These are phyloP conservation scores for Pyrocoelia pectoralis DNA, from an alignment of 2,888 invertebrate genomes.

Conservation along the genomic window DNA sequence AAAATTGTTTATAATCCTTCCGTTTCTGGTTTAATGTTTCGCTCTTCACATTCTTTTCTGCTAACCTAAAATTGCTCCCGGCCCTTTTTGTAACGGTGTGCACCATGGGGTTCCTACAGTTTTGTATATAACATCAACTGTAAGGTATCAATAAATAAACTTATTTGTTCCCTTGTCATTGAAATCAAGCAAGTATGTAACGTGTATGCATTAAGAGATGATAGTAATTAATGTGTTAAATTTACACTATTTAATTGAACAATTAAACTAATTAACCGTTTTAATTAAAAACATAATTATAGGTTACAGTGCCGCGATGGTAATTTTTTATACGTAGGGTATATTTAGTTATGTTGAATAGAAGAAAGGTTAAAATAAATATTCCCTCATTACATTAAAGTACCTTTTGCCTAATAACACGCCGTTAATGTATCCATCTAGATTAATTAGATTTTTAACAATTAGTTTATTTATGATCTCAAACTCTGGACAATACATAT, in stretches of 20 bases:
- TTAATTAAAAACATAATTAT: conserved; percentile 35
- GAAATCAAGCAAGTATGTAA: background rate
- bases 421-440: conserved; percentile 27
- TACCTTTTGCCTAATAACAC: conserved; percentile 33
- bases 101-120: no score
- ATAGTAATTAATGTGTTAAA: conserved; percentile 33
- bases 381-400: conserved; percentile 36
- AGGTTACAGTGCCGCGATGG: conserved; percentile 12
- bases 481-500: conserved; percentile 21
- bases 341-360: conserved; percentile 27
- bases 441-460: conserved; percentile 36
- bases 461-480: conserved; percentile 30
- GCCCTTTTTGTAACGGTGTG: no score
- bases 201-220: conserved; percentile 10
- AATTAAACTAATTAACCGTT: conserved; percentile 33
- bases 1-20: no score
- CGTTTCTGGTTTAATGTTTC: no score
- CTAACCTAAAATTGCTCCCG: no score
- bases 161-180: background rate
- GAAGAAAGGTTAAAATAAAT: conserved; percentile 31
- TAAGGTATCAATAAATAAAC: no score
- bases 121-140: no score
- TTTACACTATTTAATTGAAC: conserved; percentile 40
- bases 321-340: conserved; percentile 24
- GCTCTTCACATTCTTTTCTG: no score